A percentile compares a stretch with the other conserved stretches of the same genome.
phyloP scores from a whole-genome alignment of 2,113 vertebrate species.

The Triplophysa siluroides region DNA sequence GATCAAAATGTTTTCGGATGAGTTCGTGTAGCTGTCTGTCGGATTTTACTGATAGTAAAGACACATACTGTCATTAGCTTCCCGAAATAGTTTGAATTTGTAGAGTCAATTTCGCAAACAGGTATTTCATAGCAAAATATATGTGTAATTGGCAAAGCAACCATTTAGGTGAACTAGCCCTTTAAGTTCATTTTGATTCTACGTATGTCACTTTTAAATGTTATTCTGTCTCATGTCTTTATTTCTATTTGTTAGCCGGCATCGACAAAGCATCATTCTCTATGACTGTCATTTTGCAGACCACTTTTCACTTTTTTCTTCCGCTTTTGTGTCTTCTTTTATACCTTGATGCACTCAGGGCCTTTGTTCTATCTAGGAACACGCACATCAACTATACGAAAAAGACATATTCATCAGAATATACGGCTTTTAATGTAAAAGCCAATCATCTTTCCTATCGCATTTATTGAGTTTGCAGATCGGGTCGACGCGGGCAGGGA shows the following conservation, averaged over 20 bases:
- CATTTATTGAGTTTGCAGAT: slow-evolving; percentile 88
- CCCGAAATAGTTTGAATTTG: background rate
- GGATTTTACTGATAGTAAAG: background rate
- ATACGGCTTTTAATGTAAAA: slow-evolving; percentile 86
- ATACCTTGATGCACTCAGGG: slow-evolving; percentile 42
- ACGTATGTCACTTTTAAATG: background rate
- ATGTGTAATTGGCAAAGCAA: background rate
- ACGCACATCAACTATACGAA: slow-evolving; percentile 61
- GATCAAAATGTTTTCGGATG: background rate
- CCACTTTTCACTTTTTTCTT: slow-evolving; percentile 26
- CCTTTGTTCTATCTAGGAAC: slow-evolving; percentile 56
- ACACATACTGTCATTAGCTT: background rate
- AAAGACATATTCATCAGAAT: slow-evolving; percentile 85
- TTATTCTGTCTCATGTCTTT: background rate
- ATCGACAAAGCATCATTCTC: background rate
- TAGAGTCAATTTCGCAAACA: too few species aligned
- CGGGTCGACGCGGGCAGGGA: slow-evolving; percentile 66
- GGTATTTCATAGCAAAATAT: too few species aligned
- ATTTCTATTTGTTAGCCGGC: background rate
- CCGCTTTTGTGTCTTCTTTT: slow-evolving; percentile 55
- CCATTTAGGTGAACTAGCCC: too few species aligned
- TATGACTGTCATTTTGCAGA: background rate
- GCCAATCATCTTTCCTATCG: slow-evolving; percentile 70
- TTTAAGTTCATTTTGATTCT: too few species aligned
- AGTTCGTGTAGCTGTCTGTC: background rate